A percentile compares a stretch with the other conserved stretches of the same genome.
phyloP scores from a whole-genome alignment of 2,888 invertebrate species.

The Oeneis ivallda region DNA sequence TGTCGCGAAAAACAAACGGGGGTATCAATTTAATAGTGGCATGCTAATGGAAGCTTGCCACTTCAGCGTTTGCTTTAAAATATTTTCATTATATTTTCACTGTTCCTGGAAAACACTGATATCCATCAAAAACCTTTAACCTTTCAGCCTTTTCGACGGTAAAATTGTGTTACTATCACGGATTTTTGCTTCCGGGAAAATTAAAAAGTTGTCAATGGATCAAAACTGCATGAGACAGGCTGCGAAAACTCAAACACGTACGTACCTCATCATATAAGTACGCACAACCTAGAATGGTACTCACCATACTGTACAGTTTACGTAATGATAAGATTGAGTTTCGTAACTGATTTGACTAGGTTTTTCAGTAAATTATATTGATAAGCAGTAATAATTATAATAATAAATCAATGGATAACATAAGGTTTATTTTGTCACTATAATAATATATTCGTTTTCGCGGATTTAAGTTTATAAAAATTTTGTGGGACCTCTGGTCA shows the following conservation, averaged over 20 bases:
- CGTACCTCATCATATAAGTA: no score
- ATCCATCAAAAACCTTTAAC: slow-evolving; percentile 18
- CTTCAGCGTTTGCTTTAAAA: slow-evolving; percentile 50
- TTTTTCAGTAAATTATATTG: no score
- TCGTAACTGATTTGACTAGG: no score
- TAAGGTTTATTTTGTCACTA: no score
- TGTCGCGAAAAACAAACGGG: slow-evolving; percentile 62
- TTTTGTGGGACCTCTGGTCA: no score
- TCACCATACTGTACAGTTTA: no score
- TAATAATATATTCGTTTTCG: no score
- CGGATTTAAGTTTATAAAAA: no score
- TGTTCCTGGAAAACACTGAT: slow-evolving; percentile 26
- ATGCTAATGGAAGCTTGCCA: slow-evolving; percentile 61
- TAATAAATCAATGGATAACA: no score
- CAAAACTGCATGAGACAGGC: background rate
- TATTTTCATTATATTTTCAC: slow-evolving; percentile 29
- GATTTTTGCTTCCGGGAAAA: slow-evolving; percentile 17
- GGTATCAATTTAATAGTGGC: slow-evolving; percentile 68
- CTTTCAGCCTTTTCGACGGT: slow-evolving; percentile 20
- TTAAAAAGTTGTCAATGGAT: slow-evolving; percentile 10
- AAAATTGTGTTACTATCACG: slow-evolving; percentile 8
- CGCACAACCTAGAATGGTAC: no score
- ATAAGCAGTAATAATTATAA: no score
- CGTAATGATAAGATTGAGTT: no score
- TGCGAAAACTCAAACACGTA: background rate